phyloP scores from a whole-genome alignment of 2,797 vertebrate genomes.

The Limnodromus scolopaceus region DNA sequence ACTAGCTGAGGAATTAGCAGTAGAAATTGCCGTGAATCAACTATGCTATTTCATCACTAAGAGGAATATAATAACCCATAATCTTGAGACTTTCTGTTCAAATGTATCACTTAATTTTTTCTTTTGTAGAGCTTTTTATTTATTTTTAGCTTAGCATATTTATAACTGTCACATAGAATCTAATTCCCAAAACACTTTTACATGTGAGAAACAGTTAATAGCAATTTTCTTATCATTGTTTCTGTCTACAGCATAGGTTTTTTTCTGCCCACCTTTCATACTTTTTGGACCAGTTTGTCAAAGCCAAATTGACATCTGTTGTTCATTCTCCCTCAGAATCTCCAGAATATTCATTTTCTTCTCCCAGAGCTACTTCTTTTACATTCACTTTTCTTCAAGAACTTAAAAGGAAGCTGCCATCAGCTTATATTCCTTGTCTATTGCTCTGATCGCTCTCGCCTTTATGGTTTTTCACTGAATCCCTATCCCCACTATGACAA shows the following conservation, averaged over 20 bases:
- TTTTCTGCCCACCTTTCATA: background rate
- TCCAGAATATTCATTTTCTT: background rate
- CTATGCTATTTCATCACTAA: conserved; percentile 1
- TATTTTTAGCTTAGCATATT: conserved; percentile 32
- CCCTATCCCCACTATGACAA: background rate
- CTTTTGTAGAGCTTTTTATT: conserved; percentile 16
- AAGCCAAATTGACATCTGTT: background rate
- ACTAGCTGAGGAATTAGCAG: background rate
- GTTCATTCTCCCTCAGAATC: background rate
- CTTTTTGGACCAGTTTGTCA: background rate
- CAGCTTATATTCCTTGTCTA: background rate
- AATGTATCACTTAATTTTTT: background rate
- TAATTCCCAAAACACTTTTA: background rate
- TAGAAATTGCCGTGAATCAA: conserved; percentile 14
- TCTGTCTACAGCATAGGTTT: background rate
- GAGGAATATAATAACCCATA: conserved; percentile 21
- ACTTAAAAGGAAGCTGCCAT: background rate
- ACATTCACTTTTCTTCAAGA: background rate
- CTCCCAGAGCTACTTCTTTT: background rate
- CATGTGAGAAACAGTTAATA: background rate
- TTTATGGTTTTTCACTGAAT: background rate
- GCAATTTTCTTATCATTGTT: background rate
- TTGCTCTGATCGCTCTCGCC: background rate
- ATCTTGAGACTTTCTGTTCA: conserved; percentile 29
- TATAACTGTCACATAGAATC: background rate